Base-by-base conservation (phyloP, 1,140 invertebrate genomes). In the Caenorhabditis remanei region DNA sequence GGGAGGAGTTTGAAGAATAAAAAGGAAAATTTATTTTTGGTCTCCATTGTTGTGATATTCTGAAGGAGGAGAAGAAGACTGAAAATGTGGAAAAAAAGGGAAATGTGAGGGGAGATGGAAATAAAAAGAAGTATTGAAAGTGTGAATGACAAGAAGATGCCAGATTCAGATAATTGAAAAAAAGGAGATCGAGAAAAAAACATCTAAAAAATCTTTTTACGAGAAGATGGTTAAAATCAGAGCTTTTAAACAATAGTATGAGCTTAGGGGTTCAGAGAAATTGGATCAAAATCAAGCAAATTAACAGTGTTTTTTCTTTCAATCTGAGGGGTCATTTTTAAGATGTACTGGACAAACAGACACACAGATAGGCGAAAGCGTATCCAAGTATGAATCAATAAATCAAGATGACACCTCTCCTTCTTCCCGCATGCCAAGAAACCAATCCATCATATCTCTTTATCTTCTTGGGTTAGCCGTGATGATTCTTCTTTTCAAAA, bases 371-470 rank as follows among this genome's bases (percentile, higher is more conserved):
- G 50, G 4, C 50, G 14, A 9, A 50, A 11, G 50, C 14, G 50
- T 50, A 9, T 50, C 50, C 4, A 50, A 11, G 50, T 16, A 16
- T 32, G 2, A 32, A 32, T 32, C 67, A 50, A 79, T 79, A n/a
- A 41, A 79, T 79, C 71, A 79, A 79, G 71, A 50, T 50, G 71
- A 79, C 71, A 79, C 71, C 71, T 79, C 14, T n/a, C 19, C 65
- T 46, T 19, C 19, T n/a, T 7, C 65, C 41, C 32, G 32, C 32
- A 32, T 32, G 32, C 43, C 63, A 40, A 43, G 67, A 71, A 46
- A 46, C 40, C n/a, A 79, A 79, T 79, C 71, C 46, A 79, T 79
- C 71, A 79, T 79, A 50, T 79, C 71, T 79, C 71, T n/a, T 79
- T 79, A 79, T 79, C 71, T 53, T 79, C 50, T 53, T 53, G 46